Evolutionary conservation across 2,797 vertebrate genomes (phyloP).

Genomic region (Characodon lateralis): DNA sequence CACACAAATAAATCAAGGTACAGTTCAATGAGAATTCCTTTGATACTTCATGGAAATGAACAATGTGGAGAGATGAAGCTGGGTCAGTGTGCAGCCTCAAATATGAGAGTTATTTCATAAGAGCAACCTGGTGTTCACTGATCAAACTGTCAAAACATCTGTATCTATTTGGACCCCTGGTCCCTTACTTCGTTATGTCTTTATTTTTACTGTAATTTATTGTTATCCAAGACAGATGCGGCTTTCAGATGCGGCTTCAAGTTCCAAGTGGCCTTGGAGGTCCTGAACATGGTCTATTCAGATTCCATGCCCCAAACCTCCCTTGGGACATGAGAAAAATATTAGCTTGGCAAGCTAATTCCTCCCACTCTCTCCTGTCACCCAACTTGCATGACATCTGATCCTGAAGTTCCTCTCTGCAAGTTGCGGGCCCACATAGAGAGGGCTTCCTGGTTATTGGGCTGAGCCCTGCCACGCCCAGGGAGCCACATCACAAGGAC

Average conservation of each 20-base stretch:
- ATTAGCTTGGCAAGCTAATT: background rate
- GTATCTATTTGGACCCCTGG: background rate
- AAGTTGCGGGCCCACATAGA: background rate
- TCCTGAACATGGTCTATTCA: background rate
- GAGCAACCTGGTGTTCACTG: background rate
- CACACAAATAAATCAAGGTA: constrained; percentile 16
- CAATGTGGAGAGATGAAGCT: constrained; percentile 10
- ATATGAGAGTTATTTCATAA: background rate
- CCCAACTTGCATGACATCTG: background rate
- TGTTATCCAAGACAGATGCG: background rate
- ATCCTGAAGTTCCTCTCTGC: background rate
- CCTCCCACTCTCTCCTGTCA: background rate
- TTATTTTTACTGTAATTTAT: background rate
- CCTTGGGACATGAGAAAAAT: background rate
- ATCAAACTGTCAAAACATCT: background rate
- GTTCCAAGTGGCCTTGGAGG: background rate
- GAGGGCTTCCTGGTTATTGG: background rate
- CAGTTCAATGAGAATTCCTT: constrained; percentile 9
- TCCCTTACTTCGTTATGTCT: background rate
- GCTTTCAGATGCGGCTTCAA: no score
- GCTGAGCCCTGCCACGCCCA: no score
- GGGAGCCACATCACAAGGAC: no score
- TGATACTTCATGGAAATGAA: constrained; percentile 34
- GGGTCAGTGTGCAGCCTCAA: constrained; percentile 24
- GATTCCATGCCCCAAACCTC: background rate